These are phyloP conservation scores for Aphelinus certus DNA, from an alignment of 1,140 invertebrate species.

Conservation along the genomic window DNA sequence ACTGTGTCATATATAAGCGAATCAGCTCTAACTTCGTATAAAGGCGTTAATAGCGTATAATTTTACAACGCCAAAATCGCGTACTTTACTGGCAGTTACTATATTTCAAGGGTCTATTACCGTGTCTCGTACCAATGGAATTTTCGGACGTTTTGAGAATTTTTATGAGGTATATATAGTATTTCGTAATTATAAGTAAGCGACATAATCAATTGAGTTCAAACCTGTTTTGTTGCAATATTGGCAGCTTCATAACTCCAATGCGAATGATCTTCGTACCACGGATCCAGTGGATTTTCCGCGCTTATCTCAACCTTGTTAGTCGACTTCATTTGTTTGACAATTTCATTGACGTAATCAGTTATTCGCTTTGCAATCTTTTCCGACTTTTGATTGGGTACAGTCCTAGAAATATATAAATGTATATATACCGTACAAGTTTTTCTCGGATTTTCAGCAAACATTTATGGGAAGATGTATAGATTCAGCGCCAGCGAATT, in stretches of 20 bases:
- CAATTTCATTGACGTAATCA: conserved; percentile 67
- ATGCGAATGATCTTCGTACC: conserved; percentile 44
- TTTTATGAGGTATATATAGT: too few relatives aligned
- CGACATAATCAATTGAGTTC: not conserved
- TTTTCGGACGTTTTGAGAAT: too few relatives aligned
- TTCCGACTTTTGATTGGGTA: conserved; percentile 71
- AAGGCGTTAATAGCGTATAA: too few relatives aligned
- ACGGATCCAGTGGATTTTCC: conserved; percentile 37
- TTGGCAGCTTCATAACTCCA: conserved; percentile 46
- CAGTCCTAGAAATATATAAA: conserved; percentile 59
- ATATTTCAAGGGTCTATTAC: too few relatives aligned
- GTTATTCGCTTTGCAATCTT: conserved; percentile 60
- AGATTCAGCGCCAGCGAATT: not conserved
- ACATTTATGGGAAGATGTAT: too few relatives aligned
- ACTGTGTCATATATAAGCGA: too few relatives aligned
- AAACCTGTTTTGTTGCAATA: conserved; percentile 43
- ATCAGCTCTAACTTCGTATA: too few relatives aligned
- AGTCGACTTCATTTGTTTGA: conserved; percentile 65
- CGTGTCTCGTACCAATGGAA: too few relatives aligned
- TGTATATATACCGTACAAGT: not conserved
- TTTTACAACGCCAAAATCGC: too few relatives aligned
- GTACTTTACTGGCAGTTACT: too few relatives aligned
- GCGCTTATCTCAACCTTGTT: conserved; percentile 67
- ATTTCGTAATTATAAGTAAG: too few relatives aligned
- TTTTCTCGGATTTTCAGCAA: too few relatives aligned